Conservation (phyloP, 1,140 invertebrate species). For the Lepidurus arcticus region DNA sequence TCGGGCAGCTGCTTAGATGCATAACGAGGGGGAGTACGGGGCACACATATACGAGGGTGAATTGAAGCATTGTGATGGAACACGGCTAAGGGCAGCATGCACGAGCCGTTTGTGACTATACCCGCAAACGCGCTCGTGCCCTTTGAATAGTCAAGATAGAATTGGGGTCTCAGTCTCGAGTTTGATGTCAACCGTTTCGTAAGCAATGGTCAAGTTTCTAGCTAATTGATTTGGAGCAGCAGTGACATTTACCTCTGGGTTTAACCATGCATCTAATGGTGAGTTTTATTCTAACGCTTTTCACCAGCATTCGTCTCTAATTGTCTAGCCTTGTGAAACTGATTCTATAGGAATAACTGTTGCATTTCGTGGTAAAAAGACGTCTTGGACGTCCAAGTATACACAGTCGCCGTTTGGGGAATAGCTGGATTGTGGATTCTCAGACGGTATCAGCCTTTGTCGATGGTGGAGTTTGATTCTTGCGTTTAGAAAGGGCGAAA, state of each 20-base stretch:
- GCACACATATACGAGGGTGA: not conserved
- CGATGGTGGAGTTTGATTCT: not conserved
- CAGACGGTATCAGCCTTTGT: not conserved
- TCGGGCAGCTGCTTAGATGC: conserved; percentile 9
- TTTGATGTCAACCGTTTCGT: conserved; percentile 18
- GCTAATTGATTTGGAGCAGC: not conserved
- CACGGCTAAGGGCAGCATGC: conserved; percentile 8
- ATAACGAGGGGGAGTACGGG: not conserved
- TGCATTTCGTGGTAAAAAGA: no score
- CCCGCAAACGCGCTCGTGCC: conserved; percentile 1
- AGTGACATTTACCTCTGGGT: not conserved
- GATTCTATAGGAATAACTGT: no score
- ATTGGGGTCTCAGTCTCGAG: not conserved
- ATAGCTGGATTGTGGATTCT: not conserved
- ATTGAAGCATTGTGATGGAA: conserved; percentile 5
- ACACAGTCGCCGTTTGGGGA: not conserved
- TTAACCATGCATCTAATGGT: not conserved
- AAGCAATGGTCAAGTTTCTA: conserved; percentile 9
- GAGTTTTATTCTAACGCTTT: not conserved
- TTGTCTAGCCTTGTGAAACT: no score
- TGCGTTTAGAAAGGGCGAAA: not conserved
- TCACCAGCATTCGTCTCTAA: not conserved
- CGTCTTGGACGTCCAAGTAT: no score
- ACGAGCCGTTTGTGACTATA: not conserved
- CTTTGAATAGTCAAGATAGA: conserved; percentile 9